These are phyloP conservation scores for Semotilus atromaculatus DNA, from an alignment of 2,797 vertebrate species.

Conservation along the genomic window DNA sequence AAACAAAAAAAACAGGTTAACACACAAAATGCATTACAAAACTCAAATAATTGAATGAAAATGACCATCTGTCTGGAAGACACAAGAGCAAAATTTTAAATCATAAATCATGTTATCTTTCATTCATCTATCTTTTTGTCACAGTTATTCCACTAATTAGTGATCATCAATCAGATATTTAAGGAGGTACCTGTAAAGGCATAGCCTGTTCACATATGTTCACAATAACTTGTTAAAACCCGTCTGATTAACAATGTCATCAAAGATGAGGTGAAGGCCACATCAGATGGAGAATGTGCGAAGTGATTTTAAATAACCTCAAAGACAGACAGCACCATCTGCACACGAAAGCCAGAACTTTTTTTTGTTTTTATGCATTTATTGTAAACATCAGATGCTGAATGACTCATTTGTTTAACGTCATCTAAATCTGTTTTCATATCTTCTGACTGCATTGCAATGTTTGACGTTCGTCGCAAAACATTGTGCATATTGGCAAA, in stretches of 20 bases:
- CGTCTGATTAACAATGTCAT: conserved; percentile 9
- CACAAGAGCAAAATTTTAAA: not conserved
- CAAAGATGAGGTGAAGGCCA: not conserved
- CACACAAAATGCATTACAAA: too few species aligned
- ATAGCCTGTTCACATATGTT: not conserved
- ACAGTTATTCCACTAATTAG: conserved; percentile 1
- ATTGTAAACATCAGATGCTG: not conserved
- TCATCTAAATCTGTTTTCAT: conserved; percentile 9
- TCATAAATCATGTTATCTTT: conserved; percentile 2
- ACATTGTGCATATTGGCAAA: too few species aligned
- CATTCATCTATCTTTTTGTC: not conserved
- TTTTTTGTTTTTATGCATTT: not conserved
- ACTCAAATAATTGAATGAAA: not conserved
- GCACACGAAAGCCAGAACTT: not conserved
- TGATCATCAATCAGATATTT: conserved; percentile 11
- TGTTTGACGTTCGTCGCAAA: not conserved
- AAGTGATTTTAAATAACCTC: conserved; percentile 12
- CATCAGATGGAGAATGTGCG: conserved; percentile 12
- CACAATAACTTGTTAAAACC: conserved; percentile 5
- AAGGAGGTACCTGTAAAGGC: not conserved
- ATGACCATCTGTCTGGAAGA: not conserved
- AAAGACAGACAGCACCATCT: conserved; percentile 16
- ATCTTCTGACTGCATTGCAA: not conserved
- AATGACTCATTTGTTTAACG: conserved; percentile 30
- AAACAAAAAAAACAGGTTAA: too few species aligned